phyloP scores from a whole-genome alignment of 1,140 invertebrate genomes.

The Carcinoscorpius rotundicauda region DNA sequence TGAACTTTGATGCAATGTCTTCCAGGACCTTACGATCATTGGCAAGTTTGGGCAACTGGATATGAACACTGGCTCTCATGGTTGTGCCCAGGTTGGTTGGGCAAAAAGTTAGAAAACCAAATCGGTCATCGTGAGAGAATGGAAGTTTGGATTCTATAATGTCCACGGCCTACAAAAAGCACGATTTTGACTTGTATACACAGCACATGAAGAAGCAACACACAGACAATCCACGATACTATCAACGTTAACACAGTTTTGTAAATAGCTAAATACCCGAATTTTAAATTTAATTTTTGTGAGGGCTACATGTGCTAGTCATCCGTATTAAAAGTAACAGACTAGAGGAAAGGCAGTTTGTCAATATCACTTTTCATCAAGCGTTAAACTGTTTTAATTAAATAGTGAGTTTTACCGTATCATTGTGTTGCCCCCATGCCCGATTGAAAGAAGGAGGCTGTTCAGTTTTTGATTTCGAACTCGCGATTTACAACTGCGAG shows the following conservation, averaged over 20 bases:
- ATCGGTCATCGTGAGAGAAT: constrained; percentile 80
- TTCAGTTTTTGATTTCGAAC: too few relatives aligned
- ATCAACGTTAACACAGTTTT: neutral
- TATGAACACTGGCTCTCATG: constrained; percentile 92
- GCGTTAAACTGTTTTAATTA: too few relatives aligned
- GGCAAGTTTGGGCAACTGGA: constrained; percentile 87
- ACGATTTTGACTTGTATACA: neutral
- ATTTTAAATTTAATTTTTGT: neutral
- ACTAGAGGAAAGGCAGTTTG: neutral
- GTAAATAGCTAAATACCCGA: neutral
- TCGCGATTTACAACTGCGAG: too few relatives aligned
- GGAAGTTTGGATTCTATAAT: constrained; percentile 81
- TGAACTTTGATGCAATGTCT: constrained; percentile 76
- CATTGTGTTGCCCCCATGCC: too few relatives aligned
- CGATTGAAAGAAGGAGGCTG: too few relatives aligned
- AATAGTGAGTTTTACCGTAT: too few relatives aligned
- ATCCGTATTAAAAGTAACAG: neutral
- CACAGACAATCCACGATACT: too few relatives aligned
- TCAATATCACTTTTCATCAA: too few relatives aligned
- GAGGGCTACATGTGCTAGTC: neutral
- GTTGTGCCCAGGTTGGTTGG: constrained; percentile 95
- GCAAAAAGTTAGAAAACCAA: constrained; percentile 96
- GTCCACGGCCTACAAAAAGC: constrained; percentile 53
- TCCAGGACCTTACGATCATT: constrained; percentile 79
- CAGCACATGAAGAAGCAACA: too few relatives aligned